These are phyloP conservation scores for Spondyliosoma cantharus DNA, from an alignment of 2,797 vertebrate species.

Conservation along the genomic window DNA sequence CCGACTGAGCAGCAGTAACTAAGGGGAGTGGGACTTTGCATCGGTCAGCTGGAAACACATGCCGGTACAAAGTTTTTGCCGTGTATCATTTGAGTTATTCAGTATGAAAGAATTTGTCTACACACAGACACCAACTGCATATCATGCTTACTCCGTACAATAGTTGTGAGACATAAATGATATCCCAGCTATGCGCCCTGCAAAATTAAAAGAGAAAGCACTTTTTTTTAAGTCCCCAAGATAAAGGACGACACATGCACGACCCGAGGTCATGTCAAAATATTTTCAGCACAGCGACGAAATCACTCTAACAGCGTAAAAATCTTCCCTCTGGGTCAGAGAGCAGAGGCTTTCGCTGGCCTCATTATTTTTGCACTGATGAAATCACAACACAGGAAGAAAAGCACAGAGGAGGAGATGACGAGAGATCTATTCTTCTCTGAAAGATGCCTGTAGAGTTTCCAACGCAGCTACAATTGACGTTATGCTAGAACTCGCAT, in stretches of 20 bases:
- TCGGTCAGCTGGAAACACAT: neutral
- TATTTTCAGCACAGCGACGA: slow-evolving; percentile 29
- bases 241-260: slow-evolving; percentile 22
- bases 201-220: slow-evolving; percentile 2
- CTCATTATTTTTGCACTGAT: slow-evolving; percentile 35
- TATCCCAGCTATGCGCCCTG: neutral
- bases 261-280: slow-evolving; percentile 43
- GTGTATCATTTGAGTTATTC: neutral
- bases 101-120: neutral
- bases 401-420: slow-evolving; percentile 4
- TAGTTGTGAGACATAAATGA: neutral
- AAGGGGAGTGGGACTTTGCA: too few species aligned
- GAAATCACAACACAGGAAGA: slow-evolving; percentile 12
- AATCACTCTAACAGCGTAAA: slow-evolving; percentile 33
- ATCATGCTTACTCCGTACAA: neutral
- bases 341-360: slow-evolving; percentile 23
- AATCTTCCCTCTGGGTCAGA: slow-evolving; percentile 37
- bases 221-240: neutral
- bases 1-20: too few species aligned
- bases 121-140: neutral
- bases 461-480: neutral
- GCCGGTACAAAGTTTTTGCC: neutral
- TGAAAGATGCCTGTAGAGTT: slow-evolving; percentile 1
- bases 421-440: neutral
- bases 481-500: neutral